Evolutionary conservation across 2,888 invertebrate species (phyloP).

Genomic region (Dexiosoma caninum): DNA sequence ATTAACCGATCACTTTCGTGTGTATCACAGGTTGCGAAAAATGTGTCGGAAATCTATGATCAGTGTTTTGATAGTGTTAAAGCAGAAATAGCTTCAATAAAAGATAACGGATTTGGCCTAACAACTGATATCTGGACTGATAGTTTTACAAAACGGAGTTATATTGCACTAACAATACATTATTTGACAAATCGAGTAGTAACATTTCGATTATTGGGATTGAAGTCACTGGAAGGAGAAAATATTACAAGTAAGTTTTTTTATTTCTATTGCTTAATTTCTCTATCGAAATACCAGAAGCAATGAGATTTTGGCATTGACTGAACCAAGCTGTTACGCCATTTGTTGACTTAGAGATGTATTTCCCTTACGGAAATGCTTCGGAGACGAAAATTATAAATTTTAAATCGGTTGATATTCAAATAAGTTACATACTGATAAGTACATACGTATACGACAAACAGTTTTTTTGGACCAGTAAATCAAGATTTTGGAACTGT

Average conservation of each 20-base stretch:
- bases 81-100: background rate
- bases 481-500: too few relatives aligned
- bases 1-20: background rate
- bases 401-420: too few relatives aligned
- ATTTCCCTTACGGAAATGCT: too few relatives aligned
- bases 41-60: background rate
- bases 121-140: background rate
- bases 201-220: background rate
- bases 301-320: too few relatives aligned
- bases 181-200: background rate
- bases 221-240: background rate
- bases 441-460: too few relatives aligned
- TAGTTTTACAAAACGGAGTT: background rate
- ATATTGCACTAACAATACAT: constrained; percentile 14
- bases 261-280: background rate
- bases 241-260: background rate
- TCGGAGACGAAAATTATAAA: too few relatives aligned
- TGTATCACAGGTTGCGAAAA: background rate
- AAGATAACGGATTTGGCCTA: constrained; percentile 1
- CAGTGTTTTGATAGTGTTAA: background rate
- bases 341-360: too few relatives aligned
- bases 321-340: too few relatives aligned
- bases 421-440: too few relatives aligned
- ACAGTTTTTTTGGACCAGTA: too few relatives aligned
- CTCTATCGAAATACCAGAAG: too few relatives aligned